These are phyloP conservation scores for Chrysoperla carnea DNA, from an alignment of 1,140 invertebrate species.

Conservation along the genomic window DNA sequence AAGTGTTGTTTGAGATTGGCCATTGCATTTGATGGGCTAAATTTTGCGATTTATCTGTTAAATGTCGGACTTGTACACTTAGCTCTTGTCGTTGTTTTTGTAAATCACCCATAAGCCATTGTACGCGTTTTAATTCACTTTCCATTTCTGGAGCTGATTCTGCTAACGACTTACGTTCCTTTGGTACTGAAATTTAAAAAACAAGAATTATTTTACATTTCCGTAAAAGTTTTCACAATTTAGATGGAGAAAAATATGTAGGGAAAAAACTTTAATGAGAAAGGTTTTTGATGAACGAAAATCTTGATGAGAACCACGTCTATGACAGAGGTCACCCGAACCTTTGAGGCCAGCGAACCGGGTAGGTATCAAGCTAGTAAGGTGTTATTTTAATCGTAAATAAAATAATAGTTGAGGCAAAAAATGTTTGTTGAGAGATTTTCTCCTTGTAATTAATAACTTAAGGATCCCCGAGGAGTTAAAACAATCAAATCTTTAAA, in stretches of 20 bases:
- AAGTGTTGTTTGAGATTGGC: slow-evolving; percentile 13
- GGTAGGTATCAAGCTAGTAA: no score
- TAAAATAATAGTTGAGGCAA: no score
- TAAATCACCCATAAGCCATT: slow-evolving; percentile 66
- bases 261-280: no score
- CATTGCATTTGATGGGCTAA: slow-evolving; percentile 30
- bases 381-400: no score
- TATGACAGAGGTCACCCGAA: no score
- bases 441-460: no score
- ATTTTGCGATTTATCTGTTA: slow-evolving; percentile 55
- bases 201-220: not conserved
- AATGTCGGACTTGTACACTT: slow-evolving; percentile 59
- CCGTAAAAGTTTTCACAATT: not conserved
- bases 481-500: no score
- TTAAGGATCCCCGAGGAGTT: no score
- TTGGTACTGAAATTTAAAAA: not conserved
- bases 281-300: no score
- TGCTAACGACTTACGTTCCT: not conserved
- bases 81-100: slow-evolving; percentile 67
- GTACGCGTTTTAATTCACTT: slow-evolving; percentile 58
- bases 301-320: no score
- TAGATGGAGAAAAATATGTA: not conserved
- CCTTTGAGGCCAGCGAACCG: no score
- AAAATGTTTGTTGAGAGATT: no score
- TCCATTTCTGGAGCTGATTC: slow-evolving; percentile 6